Conservation (phyloP, 2,797 vertebrate genomes). For the Gouania willdenowi region DNA sequence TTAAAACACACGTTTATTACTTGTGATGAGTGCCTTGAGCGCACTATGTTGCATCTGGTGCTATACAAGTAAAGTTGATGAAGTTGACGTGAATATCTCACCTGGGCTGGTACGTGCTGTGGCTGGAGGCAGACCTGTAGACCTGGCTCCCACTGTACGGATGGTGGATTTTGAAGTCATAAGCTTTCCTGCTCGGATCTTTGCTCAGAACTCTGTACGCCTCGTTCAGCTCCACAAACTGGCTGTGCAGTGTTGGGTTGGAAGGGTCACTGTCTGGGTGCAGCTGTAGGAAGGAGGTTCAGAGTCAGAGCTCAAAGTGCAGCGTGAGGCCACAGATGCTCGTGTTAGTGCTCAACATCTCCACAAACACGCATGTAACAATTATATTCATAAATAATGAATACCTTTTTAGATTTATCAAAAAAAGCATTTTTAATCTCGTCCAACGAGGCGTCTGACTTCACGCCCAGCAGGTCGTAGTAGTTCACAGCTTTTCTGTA, state of each 20-base stretch:
- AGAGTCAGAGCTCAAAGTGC: neutral
- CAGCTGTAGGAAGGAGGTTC: too few species aligned
- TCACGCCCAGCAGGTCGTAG: conserved; percentile 84
- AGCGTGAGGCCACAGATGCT: neutral
- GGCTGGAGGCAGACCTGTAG: conserved; percentile 45
- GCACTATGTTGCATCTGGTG: too few species aligned
- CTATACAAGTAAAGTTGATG: too few species aligned
- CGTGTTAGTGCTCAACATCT: too few species aligned
- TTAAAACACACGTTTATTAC: too few species aligned
- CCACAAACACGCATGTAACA: too few species aligned
- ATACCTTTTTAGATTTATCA: conserved; percentile 87
- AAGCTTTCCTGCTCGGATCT: conserved; percentile 73
- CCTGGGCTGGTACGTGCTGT: conserved; percentile 50
- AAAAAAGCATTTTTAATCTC: conserved; percentile 90
- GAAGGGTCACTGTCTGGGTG: conserved; percentile 85
- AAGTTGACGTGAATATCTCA: conserved; percentile 20
- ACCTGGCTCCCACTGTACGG: conserved; percentile 20
- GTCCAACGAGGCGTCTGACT: conserved; percentile 73
- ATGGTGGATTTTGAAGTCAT: conserved; percentile 68
- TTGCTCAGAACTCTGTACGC: conserved; percentile 84
- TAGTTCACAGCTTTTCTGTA: conserved; percentile 71
- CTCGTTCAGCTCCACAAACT: conserved; percentile 86
- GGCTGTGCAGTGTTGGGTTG: conserved; percentile 81
- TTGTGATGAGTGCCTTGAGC: too few species aligned
- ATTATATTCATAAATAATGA: too few species aligned